phyloP scores from a whole-genome alignment of 2,888 invertebrate species.

The Agriopis aurantiaria region DNA sequence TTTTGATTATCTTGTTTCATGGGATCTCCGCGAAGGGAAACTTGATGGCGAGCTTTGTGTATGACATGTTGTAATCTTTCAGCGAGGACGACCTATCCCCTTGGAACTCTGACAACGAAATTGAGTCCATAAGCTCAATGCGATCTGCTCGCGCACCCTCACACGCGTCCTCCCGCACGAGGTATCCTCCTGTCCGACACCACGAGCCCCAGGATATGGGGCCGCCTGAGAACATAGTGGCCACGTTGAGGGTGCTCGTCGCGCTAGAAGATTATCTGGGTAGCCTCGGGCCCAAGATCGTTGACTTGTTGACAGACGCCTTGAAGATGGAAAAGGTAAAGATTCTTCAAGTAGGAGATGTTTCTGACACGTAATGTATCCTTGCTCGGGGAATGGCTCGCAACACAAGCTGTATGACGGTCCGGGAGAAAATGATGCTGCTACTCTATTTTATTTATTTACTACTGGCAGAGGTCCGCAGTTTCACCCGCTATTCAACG shows the following conservation, averaged over 20 bases:
- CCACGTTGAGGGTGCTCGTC: slow-evolving; percentile 90
- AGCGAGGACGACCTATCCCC: slow-evolving; percentile 72
- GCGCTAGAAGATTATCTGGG: slow-evolving; percentile 94
- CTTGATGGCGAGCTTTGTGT: not conserved
- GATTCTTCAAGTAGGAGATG: not conserved
- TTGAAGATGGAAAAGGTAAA: slow-evolving; percentile 90
- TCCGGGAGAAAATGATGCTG: too few relatives aligned
- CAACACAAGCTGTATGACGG: too few relatives aligned
- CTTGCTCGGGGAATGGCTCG: too few relatives aligned
- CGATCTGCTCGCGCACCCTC: slow-evolving; percentile 51
- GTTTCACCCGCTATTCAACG: too few relatives aligned
- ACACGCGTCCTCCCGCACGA: slow-evolving; percentile 40
- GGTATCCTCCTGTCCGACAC: slow-evolving; percentile 23
- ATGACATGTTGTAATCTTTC: slow-evolving; percentile 10
- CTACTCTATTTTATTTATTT: too few relatives aligned
- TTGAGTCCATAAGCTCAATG: slow-evolving; percentile 65
- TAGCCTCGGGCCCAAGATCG: slow-evolving; percentile 93
- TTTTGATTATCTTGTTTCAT: not conserved
- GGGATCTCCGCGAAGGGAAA: not conserved
- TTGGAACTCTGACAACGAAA: slow-evolving; percentile 74
- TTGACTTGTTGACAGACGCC: slow-evolving; percentile 91
- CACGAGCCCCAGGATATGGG: slow-evolving; percentile 60
- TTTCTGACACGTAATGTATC: too few relatives aligned
- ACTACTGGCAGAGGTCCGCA: too few relatives aligned
- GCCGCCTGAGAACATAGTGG: slow-evolving; percentile 87